A percentile compares a stretch with the other conserved stretches of the same genome.
phyloP scores from a whole-genome alignment of 2,113 vertebrate genomes.

The Hystrix cristata region DNA sequence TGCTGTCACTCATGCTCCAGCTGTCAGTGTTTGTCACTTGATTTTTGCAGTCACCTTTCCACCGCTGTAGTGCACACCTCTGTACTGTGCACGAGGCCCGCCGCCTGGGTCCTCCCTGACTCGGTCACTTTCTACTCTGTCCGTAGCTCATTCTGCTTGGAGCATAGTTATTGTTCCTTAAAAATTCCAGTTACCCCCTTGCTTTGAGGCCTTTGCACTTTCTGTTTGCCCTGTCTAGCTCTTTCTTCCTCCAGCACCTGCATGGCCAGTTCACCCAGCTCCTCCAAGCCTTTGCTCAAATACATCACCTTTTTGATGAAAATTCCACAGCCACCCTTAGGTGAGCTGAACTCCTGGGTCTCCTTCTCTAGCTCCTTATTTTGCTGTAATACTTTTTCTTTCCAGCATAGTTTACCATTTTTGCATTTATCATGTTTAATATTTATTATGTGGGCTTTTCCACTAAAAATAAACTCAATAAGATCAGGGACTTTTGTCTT shows the following conservation, averaged over 20 bases:
- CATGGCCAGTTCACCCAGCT: not conserved
- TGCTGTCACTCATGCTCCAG: not conserved
- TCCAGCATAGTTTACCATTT: conserved; percentile 4
- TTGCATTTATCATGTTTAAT: not conserved
- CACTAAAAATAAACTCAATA: not conserved
- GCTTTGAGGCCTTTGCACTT: not conserved
- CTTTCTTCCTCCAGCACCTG: not conserved
- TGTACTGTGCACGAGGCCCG: accelerated
- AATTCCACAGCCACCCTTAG: not conserved
- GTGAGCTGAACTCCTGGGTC: not conserved
- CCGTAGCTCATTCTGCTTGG: not conserved
- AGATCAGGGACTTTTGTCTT: not conserved
- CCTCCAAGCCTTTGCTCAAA: not conserved
- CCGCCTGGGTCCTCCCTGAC: not conserved
- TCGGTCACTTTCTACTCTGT: not conserved
- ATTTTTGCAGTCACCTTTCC: not conserved
- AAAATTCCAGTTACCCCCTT: not conserved
- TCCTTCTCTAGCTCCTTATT: not conserved
- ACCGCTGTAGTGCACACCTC: not conserved
- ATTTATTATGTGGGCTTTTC: not conserved
- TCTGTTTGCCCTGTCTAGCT: not conserved
- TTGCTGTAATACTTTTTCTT: not conserved
- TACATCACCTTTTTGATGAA: not conserved
- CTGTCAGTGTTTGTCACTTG: not conserved
- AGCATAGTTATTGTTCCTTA: not conserved